Evolutionary conservation across 1,140 invertebrate species (phyloP), one percentile per base, ranked within the genome.

Genomic region (Calycopis cecrops): DNA sequence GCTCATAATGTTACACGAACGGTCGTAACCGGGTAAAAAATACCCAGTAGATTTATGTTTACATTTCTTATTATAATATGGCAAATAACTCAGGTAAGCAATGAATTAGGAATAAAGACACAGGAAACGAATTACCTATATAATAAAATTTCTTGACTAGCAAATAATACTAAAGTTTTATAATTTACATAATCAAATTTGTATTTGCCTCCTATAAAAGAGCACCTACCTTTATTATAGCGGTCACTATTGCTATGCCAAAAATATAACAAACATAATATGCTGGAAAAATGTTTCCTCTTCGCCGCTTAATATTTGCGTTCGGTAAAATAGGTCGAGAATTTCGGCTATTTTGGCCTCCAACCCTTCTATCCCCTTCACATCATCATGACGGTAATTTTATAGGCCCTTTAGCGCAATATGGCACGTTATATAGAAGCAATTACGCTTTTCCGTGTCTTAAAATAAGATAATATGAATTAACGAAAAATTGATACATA

Each of bases 221-320:
- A 9, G 18, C 16, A 18, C 16, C 9, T 4, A 28, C 47, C 18
- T 48, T 48, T 48, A 48, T 48, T 16, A 44, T 9, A 33, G 47
- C 47, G 47, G 47, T 28, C 47, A 48, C 47, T 33, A 48, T 48
- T 16, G 28, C 18, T 48, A 28, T n/a, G 47, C 18, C 1, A 9
- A 33, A 48, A 10, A 48, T 48, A 34, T 48, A 48, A 48, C 18
- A 16, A n/a, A 48, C 18, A 16, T 48, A 48, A 48, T 48, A 48
- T 48, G 21, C 47, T 28, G 47, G 47, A 48, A 48, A 48, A 48
- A 38, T 48, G 47, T 48, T 48, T 48, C 47, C 47, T 18, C 18
- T 48, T 17, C 17, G 47, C 18, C 47, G 9, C 47, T 33, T 48
- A 33, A 48, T 48, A 48, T 48, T 48, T 38, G 9, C 37, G 37